phyloP scores from a whole-genome alignment of 2,113 vertebrate species.

The Elephantulus edwardii region DNA sequence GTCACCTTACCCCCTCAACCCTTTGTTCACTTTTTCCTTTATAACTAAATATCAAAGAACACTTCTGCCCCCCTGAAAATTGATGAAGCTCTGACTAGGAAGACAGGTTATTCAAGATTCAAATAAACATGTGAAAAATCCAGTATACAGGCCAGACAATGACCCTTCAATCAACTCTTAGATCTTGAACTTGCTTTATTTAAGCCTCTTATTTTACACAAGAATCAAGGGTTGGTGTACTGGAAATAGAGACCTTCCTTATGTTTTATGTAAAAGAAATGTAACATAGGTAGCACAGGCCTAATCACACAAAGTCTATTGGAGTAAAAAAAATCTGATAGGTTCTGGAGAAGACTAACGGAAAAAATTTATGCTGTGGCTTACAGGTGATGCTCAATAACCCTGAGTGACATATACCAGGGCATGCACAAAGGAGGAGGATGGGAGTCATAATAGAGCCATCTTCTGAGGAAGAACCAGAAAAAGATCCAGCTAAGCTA shows the following conservation, averaged over 20 bases:
- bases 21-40: background rate
- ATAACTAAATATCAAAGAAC: too few species aligned
- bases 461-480: background rate
- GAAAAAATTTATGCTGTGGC: background rate
- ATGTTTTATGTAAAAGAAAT: background rate
- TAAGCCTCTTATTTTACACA: background rate
- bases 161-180: background rate
- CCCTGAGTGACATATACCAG: background rate
- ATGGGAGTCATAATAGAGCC: background rate
- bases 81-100: background rate
- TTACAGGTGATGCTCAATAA: background rate
- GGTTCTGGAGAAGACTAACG: background rate
- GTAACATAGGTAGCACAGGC: background rate
- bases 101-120: background rate
- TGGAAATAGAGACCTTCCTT: background rate
- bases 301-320: background rate
- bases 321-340: background rate
- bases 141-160: background rate
- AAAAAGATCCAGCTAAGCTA: accelerated
- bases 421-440: accelerated
- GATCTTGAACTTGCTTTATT: background rate
- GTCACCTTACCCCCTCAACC: background rate
- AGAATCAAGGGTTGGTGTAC: background rate
- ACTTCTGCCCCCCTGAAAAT: background rate
- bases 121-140: background rate